Percentiles rank a stretch among this genome's conserved stretches.
Evolutionary conservation across 2,113 vertebrate genomes (phyloP).

Genomic region (Tichodroma muraria): DNA sequence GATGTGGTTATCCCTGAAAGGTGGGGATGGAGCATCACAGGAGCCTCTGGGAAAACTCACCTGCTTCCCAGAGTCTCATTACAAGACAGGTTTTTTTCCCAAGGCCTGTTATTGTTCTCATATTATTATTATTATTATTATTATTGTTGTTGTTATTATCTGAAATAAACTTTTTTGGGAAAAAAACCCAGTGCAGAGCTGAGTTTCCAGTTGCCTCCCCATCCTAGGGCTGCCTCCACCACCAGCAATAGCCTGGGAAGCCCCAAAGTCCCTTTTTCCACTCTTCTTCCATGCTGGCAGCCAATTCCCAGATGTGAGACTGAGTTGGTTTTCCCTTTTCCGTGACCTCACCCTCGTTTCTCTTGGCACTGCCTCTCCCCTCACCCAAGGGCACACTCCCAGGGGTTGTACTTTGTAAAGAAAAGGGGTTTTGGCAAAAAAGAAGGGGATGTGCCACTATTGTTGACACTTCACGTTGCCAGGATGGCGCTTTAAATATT

Average conservation of each 20-base stretch:
- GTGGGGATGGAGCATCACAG: too few relatives aligned
- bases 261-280: not conserved
- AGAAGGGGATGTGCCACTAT: not conserved
- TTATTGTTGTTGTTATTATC: too few relatives aligned
- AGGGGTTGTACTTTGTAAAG: not conserved
- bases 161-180: not conserved
- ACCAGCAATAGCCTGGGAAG: not conserved
- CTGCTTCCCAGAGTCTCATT: not conserved
- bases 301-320: not conserved
- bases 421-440: not conserved
- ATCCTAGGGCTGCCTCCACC: accelerated
- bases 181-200: not conserved
- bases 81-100: not conserved
- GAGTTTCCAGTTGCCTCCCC: not conserved
- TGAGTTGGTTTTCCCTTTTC: not conserved
- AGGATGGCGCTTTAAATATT: not conserved
- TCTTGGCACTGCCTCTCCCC: not conserved
- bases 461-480: not conserved
- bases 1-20: not conserved
- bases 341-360: not conserved
- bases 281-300: not conserved
- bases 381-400: accelerated
- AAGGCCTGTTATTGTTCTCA: not conserved
- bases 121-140: not conserved
- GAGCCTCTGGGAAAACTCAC: not conserved